Percentiles rank a stretch among this genome's conserved stretches.
These are phyloP conservation scores for Arvicanthis niloticus DNA, from an alignment of 2,113 vertebrate genomes.

Conservation along the genomic window DNA sequence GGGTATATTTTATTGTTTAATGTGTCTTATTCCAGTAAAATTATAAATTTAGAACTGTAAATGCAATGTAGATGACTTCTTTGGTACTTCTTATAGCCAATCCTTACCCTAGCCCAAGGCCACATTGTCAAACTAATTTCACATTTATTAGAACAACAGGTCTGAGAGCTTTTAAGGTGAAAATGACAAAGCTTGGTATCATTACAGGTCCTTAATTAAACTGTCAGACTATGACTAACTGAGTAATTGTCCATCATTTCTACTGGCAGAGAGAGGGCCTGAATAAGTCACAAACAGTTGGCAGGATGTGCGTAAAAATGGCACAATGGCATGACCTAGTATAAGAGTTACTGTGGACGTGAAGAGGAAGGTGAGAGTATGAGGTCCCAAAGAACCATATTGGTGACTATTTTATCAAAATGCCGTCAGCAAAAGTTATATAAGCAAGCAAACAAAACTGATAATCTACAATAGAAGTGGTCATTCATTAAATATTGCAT, in stretches of 20 bases:
- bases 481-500: not conserved
- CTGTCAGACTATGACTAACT: not conserved
- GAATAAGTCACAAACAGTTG: not conserved
- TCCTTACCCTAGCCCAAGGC: not conserved
- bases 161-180: slow-evolving; percentile 20
- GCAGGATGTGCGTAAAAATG: not conserved
- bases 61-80: not conserved
- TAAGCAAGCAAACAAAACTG: not conserved
- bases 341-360: not conserved
- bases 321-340: not conserved
- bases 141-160: not conserved
- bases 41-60: not conserved
- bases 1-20: slow-evolving; percentile 33
- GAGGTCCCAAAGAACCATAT: too few species aligned
- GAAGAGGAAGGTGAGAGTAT: too few species aligned
- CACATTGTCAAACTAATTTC: not conserved
- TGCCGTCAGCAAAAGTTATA: not conserved
- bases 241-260: not conserved
- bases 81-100: not conserved
- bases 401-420: not conserved
- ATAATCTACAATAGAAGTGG: not conserved
- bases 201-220: slow-evolving; percentile 27
- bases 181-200: slow-evolving; percentile 7
- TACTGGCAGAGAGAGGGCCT: not conserved
- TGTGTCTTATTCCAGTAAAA: slow-evolving; percentile 4